Evolutionary conservation across 2,113 vertebrate species (phyloP).

Genomic region (Scatophagus argus): DNA sequence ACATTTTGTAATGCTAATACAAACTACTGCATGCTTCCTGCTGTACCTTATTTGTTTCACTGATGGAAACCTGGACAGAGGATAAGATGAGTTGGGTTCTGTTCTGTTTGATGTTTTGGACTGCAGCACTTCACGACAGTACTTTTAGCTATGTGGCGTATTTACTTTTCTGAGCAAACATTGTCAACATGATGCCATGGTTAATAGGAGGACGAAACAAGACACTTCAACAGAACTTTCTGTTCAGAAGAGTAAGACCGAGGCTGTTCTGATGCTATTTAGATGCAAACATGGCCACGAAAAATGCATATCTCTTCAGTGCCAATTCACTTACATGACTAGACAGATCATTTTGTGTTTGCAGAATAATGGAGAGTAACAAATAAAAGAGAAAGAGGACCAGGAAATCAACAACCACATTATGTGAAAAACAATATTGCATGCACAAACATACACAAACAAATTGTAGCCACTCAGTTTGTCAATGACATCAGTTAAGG

Average conservation of each 20-base stretch:
- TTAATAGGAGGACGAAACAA: not conserved
- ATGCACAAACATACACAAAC: too few species aligned
- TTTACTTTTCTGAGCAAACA: not conserved
- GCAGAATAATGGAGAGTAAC: too few species aligned
- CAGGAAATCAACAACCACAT: too few species aligned
- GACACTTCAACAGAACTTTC: not conserved
- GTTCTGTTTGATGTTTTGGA: not conserved
- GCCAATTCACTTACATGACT: not conserved
- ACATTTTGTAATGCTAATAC: not conserved
- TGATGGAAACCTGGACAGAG: slow-evolving; percentile 19
- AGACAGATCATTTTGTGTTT: too few species aligned
- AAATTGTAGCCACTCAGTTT: too few species aligned
- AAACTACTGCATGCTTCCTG: slow-evolving; percentile 5
- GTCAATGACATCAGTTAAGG: not conserved
- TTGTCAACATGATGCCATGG: not conserved
- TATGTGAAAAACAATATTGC: too few species aligned
- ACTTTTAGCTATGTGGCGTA: not conserved
- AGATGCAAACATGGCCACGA: not conserved
- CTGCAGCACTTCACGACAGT: not conserved
- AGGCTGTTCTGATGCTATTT: not conserved
- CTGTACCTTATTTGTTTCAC: slow-evolving; percentile 17
- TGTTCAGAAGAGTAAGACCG: not conserved
- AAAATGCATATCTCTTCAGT: not conserved
- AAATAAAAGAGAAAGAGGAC: too few species aligned
- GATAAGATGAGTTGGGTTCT: not conserved